phyloP scores from a whole-genome alignment of 2,113 vertebrate species.

The Oplegnathus fasciatus region DNA sequence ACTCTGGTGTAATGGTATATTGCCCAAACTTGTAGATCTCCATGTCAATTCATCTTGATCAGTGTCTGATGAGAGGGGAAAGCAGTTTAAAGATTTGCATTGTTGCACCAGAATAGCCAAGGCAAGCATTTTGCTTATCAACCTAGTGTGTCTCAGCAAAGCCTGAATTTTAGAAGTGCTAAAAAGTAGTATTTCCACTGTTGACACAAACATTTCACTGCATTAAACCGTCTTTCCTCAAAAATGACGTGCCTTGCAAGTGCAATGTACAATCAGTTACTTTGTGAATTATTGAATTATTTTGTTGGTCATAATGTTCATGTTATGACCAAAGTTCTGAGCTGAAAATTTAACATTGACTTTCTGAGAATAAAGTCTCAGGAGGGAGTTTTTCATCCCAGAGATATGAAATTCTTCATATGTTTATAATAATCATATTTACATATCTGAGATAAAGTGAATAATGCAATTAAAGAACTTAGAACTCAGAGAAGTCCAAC shows the following conservation, averaged over 20 bases:
- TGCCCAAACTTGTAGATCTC: constrained; percentile 5
- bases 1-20: neutral
- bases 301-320: neutral
- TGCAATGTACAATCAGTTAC: neutral
- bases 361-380: neutral
- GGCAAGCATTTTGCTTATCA: neutral
- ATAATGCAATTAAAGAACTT: neutral
- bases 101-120: neutral
- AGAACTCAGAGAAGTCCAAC: neutral
- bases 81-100: neutral
- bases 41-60: constrained; percentile 5
- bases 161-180: neutral
- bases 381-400: neutral
- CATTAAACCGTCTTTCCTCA: neutral
- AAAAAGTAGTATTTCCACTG: neutral
- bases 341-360: neutral
- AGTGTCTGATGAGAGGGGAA: constrained; percentile 1
- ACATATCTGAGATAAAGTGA: neutral
- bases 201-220: neutral
- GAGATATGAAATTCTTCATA: neutral
- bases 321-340: neutral
- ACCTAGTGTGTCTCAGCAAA: neutral
- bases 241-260: neutral
- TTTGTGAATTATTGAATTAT: neutral
- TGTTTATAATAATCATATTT: neutral